Base-by-base conservation (phyloP, 2,113 vertebrate genomes). In the Vimba vimba region DNA sequence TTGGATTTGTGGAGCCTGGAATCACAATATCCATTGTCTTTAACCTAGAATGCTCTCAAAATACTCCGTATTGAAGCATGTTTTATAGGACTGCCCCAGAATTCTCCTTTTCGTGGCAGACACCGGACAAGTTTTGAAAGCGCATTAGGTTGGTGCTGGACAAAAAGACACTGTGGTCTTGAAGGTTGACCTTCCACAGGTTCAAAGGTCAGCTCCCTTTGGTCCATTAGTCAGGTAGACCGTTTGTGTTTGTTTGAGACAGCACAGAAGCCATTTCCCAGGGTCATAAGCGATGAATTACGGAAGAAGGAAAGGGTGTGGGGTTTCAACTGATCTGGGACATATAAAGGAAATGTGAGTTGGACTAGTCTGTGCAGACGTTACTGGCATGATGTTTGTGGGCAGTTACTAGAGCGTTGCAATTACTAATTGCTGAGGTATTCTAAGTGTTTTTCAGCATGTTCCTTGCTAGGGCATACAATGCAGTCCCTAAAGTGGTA, bases 301-400 rank as follows among this genome's bases (percentile, higher is more conserved):
- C 47, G 6, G n/a, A 60, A 39, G 21, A 59, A 79, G 12, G 30
- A 43, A 60, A 43, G 23, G 3, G 82, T 27, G 36, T 23, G 33
- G 33, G 23, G 39, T 66, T 81, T 25, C 60, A 66, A 39, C 60
- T 66, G 43, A 27, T n/a, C 36, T 43, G 6, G n/a, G 27, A 3
- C 1, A 25, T 47, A 1, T 47, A 27, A 75, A 75, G 6, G 4
- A 66, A 27, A 92, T 92, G 88, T 92, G 92, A 91, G 90, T 93
- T 87, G 66, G 21, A 8, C 30, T 36, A 68, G 30, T 10, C 30
- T 36, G 36, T 43, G 21, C 33, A 39, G 33, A 73, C 90, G 91
- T 93, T 93, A 88, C 91, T 89, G 52, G 66, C 89, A 43, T 12
- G 21, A 73, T 43, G 23, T 21, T 69, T 11, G 33, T 69, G 3